Conservation (phyloP, 2,888 invertebrate species). For the Polyommatus iphigenia region DNA sequence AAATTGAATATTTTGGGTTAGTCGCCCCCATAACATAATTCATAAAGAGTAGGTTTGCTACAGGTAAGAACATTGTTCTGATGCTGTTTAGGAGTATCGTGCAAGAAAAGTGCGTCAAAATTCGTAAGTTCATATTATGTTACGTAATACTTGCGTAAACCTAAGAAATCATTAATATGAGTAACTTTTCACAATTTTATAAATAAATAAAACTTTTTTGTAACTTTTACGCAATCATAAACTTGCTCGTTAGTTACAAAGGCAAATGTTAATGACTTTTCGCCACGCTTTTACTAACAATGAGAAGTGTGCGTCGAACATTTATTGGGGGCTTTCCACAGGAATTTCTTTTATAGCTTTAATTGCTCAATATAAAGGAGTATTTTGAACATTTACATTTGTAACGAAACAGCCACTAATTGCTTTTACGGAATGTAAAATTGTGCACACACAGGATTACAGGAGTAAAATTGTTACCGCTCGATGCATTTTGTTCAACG, state of each 20-base stretch:
- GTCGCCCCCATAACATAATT: no score
- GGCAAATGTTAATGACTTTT: neutral
- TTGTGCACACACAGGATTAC: slow-evolving; percentile 33
- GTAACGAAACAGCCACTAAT: slow-evolving; percentile 35
- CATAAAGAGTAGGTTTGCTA: no score
- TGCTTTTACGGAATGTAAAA: slow-evolving; percentile 39
- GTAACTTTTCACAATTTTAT: no score
- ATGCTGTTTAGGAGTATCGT: no score
- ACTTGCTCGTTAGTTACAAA: neutral
- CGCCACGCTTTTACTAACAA: neutral
- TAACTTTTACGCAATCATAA: neutral
- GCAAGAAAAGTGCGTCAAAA: no score
- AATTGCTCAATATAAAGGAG: slow-evolving; percentile 40
- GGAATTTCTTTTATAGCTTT: slow-evolving; percentile 33
- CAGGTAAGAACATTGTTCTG: no score
- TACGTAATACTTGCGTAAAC: no score
- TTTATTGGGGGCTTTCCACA: slow-evolving; percentile 35
- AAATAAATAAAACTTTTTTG: neutral
- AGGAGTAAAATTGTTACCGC: slow-evolving; percentile 34
- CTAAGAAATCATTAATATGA: no score
- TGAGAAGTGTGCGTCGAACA: neutral
- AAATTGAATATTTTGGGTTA: no score
- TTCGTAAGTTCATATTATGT: no score
- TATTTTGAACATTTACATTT: slow-evolving; percentile 37
- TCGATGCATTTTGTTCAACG: neutral